Percentiles rank a stretch among this genome's conserved stretches.
Evolutionary conservation across 2,797 vertebrate species (phyloP).

Genomic region (Zalophus californianus): DNA sequence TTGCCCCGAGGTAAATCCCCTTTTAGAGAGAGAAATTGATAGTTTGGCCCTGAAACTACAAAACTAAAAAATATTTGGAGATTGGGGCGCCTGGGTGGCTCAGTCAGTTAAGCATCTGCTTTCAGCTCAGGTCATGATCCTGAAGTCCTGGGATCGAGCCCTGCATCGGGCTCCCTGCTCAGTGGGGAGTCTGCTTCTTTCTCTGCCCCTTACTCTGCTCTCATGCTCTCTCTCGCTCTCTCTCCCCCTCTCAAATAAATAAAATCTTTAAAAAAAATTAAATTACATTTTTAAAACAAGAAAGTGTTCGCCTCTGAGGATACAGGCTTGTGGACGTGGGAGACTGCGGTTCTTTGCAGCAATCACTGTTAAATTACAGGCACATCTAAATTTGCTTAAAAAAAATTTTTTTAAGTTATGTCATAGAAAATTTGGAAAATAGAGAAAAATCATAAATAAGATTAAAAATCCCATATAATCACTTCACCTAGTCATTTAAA

Average conservation of each 20-base stretch:
- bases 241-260: too few relatives aligned
- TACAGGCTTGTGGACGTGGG: not conserved
- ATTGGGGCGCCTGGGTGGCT: too few relatives aligned
- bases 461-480: constrained; percentile 41
- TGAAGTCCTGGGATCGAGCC: too few relatives aligned
- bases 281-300: not conserved
- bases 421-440: constrained; percentile 21
- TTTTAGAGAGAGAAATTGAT: not conserved
- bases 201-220: too few relatives aligned
- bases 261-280: not conserved
- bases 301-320: not conserved
- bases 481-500: not conserved
- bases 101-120: too few relatives aligned
- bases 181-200: too few relatives aligned
- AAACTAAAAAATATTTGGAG: constrained; percentile 50
- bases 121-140: too few relatives aligned
- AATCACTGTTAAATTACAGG: not conserved
- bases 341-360: not conserved
- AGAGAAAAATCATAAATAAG: constrained; percentile 49
- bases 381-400: not conserved
- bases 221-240: too few relatives aligned
- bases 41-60: not conserved
- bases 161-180: too few relatives aligned
- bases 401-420: not conserved
- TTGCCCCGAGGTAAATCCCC: not conserved